Evolutionary conservation across 2,797 vertebrate genomes (phyloP), one percentile per base, ranked within the genome.

Genomic region (Cuniculus paca): DNA sequence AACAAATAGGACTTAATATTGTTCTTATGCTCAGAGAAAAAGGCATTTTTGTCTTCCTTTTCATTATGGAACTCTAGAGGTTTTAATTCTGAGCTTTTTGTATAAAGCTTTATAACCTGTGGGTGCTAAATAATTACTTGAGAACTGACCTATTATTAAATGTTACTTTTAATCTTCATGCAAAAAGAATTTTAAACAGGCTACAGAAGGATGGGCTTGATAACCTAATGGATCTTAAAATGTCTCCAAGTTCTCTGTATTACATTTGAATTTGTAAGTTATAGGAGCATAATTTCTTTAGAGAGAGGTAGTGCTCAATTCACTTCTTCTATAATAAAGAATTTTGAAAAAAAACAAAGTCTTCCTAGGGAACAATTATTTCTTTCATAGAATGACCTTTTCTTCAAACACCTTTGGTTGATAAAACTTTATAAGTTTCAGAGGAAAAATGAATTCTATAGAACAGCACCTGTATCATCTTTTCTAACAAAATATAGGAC

Each of bases 141-240:
- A 86, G 84, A 97, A 94, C 85, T 97, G 96, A 97, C 91, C 95
- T 97, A 82, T 96, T 97, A 96, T 96, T 97, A 97, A 95, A 94
- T 95, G 90, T 91, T 96, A 97, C 91, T 95, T 97, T 97, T 98
- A 97, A 97, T 97, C 94, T 91, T 94, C 65, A 90, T 96, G 77
- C 81, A 83, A 61, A 90, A 52, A 78, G 68, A 94, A 94, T 96
- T 96, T 94, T 94, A 96, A 96, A 74, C 56, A 92, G 81, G 83
- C 78, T 92, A n/a, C 52, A 77, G 93, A 94, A 97, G 61, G 90
- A 90, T 58, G 78, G 72, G 6, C 78, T 77, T 92, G 78, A 95
- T 94, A 97, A 95, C 84, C 90, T 93, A 91, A 97, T 92, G 93
- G 68, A 65, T 97, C 90, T 96, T 93, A 86, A 96, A 96, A 92